Base-by-base conservation (phyloP, 1,140 invertebrate genomes). In the Gonioctena quinquepunctata region DNA sequence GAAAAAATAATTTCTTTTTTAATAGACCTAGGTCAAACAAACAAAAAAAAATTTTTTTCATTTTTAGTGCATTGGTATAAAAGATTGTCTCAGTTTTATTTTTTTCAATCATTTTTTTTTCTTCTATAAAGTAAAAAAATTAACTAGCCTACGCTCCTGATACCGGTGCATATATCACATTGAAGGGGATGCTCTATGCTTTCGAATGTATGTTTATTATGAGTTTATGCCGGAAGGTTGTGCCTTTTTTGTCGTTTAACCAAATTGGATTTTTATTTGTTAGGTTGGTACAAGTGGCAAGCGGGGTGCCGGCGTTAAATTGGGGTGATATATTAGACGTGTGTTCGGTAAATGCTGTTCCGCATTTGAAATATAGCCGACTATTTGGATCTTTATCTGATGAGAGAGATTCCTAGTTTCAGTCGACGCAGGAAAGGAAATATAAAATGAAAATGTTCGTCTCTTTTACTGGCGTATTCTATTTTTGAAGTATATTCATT, bases 191-290 rank as follows among this genome's bases (percentile, higher is more conserved):
- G 71, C 8, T 42, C 8, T n/a, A n/a, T n/a, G 74, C 71, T 76
- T 77, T 77, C 69, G 67, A 66, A 76, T 76, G 73, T 70, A 65
- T 70, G 76, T 78, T 77, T 77, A 78, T 78, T 78, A 76, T 76
- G 76, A 76, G 72, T 78, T 75, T 71, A 78, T 76, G 67, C 70
- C 71, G 75, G 75, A 71, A 73, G 68, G 71, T 73, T 78, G 71
- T 60, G 70, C 73, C 68, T 70, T 71, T 76, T 72, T 73, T 72
- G 75, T 76, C 77, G 73, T 78, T 77, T 70, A 77, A 73, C 77
- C 75, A 73, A 78, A 78, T 78, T 78, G 77, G 77, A 77, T 77
- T 78, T 78, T 78, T 78, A 77, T 77, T 78, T 75, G 77, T 74
- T 56, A 68, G 66, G 64, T 25, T 70, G 60, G 60, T 19, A 56